Base-by-base conservation (phyloP, 1,140 invertebrate genomes). In the Helicoverpa zea region DNA sequence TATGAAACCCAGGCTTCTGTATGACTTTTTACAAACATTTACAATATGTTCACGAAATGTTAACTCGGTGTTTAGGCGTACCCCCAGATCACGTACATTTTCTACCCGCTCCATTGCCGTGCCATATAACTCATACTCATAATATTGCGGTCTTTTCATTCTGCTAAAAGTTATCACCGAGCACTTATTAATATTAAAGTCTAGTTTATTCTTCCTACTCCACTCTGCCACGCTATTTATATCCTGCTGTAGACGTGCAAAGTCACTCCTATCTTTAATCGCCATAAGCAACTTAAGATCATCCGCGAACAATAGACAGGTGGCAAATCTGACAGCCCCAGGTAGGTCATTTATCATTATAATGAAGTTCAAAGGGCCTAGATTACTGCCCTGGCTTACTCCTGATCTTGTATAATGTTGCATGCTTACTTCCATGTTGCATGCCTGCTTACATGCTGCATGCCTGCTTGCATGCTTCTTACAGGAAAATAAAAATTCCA, bases 41-140 rank as follows among this genome's bases (percentile, higher is more conserved):
- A 23, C 18, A 11, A 59, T 59, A 29, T 23, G 58, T 5, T 59
- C 58, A 59, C 58, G 58, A 59, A 59, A 59, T 29, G 58, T 59
- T 29, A 59, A 29, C 58, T 59, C 18, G 5, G 58, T 59, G 9
- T 10, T 59, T 10, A 59, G 56, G 10, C 58, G 11, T 10, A 29
- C 18, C 7, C 58, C 58, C 14, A 59, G 23, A 11, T 59, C 18
- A 10, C 16, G 16, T 59, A 59, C 58, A 11, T 59, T 29, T 10
- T 9, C 23, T 18, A 59, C 58, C 58, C 58, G 5, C 16, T 59
- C 23, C 14, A 59, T 59, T 29, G 18, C 0, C 16, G 23, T 18
- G 16, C 18, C 18, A 18, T 59, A 2, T 11, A 59, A 11, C 16
- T 9, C 12, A 18, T 59, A 59, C 16, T 23, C 23, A n/a, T 59